Conservation (phyloP, 2,113 vertebrate genomes). For the Mystacornis crossleyi region DNA sequence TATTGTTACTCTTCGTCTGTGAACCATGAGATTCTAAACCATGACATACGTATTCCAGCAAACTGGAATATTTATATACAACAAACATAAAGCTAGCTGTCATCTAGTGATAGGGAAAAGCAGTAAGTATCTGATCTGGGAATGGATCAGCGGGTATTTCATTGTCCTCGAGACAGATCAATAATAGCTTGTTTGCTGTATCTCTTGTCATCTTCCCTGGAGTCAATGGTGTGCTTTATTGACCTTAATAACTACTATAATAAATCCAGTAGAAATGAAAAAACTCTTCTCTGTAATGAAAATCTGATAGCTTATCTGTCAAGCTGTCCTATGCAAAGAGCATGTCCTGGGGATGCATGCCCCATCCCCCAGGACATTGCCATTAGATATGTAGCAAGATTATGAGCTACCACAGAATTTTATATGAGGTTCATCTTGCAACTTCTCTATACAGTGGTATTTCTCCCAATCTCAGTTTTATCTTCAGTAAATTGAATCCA, state of each 20-base stretch:
- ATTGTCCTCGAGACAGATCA: slow-evolving; percentile 26
- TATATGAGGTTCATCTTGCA: neutral
- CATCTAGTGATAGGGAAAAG: neutral
- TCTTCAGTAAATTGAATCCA: neutral
- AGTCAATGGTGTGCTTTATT: neutral
- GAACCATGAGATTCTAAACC: neutral
- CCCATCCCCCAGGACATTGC: neutral
- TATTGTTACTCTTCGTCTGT: neutral
- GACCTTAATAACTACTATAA: slow-evolving; percentile 17
- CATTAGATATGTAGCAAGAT: neutral
- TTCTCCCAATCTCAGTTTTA: neutral
- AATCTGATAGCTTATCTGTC: neutral
- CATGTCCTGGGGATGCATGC: too few species aligned
- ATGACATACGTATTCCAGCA: neutral
- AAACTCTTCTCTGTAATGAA: neutral
- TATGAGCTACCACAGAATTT: neutral
- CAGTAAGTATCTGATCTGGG: neutral
- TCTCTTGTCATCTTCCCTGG: neutral
- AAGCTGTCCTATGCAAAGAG: neutral
- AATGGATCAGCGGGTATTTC: slow-evolving; percentile 3
- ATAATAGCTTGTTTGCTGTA: slow-evolving; percentile 13
- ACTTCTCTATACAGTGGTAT: neutral
- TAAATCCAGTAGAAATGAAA: slow-evolving; percentile 22
- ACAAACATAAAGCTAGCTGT: neutral
- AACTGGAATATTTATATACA: neutral